Base-by-base conservation (phyloP, 1,140 invertebrate genomes). In the Muscidifurax raptorellus region DNA sequence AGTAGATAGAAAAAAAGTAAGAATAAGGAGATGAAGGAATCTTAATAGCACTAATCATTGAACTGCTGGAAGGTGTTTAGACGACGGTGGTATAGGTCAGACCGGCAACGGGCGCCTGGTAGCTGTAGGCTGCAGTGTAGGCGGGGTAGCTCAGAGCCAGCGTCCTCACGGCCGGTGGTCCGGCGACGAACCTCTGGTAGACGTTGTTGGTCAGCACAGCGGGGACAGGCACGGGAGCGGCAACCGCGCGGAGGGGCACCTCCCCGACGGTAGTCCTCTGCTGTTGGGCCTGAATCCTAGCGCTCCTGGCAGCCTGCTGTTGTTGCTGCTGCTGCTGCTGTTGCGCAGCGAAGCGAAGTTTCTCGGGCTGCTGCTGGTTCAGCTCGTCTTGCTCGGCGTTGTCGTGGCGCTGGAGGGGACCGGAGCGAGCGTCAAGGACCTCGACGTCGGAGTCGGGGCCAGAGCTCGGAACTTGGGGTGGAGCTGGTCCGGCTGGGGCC, bases 361-460 rank as follows among this genome's bases (percentile, higher is more conserved):
- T 52, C 18, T 59, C 75, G 75, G 75, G 75, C 27, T 22, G n/a
- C 27, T 22, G n/a, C 5, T 18, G 12, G 27, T 59, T 36, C n/a
- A 44, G 40, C 40, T 44, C 28, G 36, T 47, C 36, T 7, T 75
- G 74, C 40, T 75, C 36, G 71, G 2, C n/a, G 67, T 13, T 30
- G 67, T 27, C 36, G 10, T 13, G 36, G 40, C 7, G 22, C 66
- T 69, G 15, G 1, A 91, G 28, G 0, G 89, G 89, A 22, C 88
- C 90, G 1, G 90, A 89, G 5, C 90, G 78, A 0, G 91, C 88
- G 30, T 93, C 92, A 4, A 93, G 80, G 0, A 93, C 89, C 78
- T 93, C 92, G 2, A 93, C 90, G n/a, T 93, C 92, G 7, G 91
- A 91, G 28, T 93, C 92, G 0, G 92, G 92, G 7, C 90, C 92